Base-by-base conservation (phyloP, 2,113 vertebrate species). In the Carassius carassius region DNA sequence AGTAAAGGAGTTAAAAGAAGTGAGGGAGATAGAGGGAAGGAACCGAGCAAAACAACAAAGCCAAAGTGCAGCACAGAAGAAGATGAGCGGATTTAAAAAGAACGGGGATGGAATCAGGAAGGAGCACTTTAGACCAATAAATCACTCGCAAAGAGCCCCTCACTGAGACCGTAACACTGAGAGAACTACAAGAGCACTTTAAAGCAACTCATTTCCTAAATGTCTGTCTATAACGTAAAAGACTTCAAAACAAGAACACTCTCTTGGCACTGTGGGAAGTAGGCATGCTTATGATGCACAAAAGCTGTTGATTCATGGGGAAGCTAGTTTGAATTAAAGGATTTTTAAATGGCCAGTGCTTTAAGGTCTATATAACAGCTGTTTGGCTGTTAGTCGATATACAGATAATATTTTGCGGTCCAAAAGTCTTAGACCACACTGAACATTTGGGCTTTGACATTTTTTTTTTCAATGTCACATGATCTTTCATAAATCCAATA, bases 111-210 rank as follows among this genome's bases (percentile, higher is more conserved):
- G 29, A 83, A 72, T 83, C 81, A 37, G 67, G 60, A 69, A 56
- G 86, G n/a, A 60, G 32, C 82, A 81, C 81, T 86, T 83, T 70
- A 79, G 76, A 60, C 62, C 81, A 78, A 86, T 86, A 86, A 86
- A 86, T 86, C 81, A 83, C 51, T 23, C 21, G 44, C 35, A 44
- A 78, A 78, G 74, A 83, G 72, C 63, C 63, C 8, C 51, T 72
- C 32, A 3, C 58, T 60, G 63, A 79, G 63, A 70, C 49, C 49
- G 23, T 79, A 77, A 84, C 47, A 23, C 60, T n/a, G 25, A 35
- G 74, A 75, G 62, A 84, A 84, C 49, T 23, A 51, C 13, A 9
- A 85, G 76, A 54, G 51, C 83, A 85, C 83, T 85, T 79, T 79
- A 85, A 75, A 76, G 16, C 60, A 75, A 82, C 75, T 70, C 77